Conservation (phyloP, 2,113 vertebrate genomes). For the Micronisus gabar region DNA sequence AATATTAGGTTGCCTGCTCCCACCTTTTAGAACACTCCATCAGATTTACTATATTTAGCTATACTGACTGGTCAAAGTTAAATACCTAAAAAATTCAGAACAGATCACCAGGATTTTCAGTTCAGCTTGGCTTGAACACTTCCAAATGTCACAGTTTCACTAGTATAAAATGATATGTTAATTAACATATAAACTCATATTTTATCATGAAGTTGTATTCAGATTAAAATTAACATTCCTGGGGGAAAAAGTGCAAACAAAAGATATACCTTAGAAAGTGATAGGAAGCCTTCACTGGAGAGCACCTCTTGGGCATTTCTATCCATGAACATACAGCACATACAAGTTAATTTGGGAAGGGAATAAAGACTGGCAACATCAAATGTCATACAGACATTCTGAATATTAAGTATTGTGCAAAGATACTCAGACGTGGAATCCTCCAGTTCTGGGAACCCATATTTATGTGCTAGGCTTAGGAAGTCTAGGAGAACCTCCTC, state of each 20-base stretch:
- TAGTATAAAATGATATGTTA: neutral
- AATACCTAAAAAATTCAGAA: neutral
- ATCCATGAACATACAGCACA: conserved; percentile 96
- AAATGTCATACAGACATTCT: conserved; percentile 96
- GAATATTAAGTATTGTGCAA: conserved; percentile 92
- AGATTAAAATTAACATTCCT: neutral
- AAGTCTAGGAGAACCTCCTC: conserved; percentile 97
- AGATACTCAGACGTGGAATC: conserved; percentile 96
- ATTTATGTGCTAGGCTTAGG: conserved; percentile 93
- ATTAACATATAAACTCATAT: neutral
- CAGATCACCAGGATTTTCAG: neutral
- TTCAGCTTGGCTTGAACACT: neutral
- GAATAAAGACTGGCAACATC: conserved; percentile 96
- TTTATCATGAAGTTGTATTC: neutral
- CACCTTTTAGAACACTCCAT: neutral
- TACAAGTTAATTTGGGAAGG: conserved; percentile 84
- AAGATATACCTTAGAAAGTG: conserved; percentile 87
- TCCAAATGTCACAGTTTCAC: neutral
- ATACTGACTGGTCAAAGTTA: neutral
- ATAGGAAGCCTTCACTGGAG: conserved; percentile 88
- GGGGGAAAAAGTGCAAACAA: neutral
- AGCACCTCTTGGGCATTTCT: conserved; percentile 92
- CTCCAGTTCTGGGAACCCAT: conserved; percentile 94
- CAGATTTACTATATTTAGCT: neutral
- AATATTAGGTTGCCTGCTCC: neutral